phyloP scores from a whole-genome alignment of 2,113 vertebrate species.

The Anhinga rufa region DNA sequence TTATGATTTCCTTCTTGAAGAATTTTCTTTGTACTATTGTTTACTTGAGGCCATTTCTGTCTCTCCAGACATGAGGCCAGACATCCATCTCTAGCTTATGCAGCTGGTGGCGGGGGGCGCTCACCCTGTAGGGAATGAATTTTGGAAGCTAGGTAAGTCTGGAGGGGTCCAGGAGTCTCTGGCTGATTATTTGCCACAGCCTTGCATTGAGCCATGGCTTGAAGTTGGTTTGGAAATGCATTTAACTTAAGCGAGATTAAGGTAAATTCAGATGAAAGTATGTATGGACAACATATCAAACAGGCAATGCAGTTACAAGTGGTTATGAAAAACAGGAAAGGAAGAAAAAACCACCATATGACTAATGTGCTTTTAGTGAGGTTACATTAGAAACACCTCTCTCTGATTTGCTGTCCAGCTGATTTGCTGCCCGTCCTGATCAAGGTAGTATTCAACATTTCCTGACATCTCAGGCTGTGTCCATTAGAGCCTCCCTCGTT shows the following conservation, averaged over 20 bases:
- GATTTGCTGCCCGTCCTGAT: neutral
- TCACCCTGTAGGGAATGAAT: neutral
- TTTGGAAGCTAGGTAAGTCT: neutral
- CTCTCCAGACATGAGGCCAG: neutral
- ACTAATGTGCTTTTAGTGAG: neutral
- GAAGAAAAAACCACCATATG: neutral
- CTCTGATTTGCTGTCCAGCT: neutral
- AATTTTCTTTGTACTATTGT: neutral
- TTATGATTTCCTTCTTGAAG: too few species aligned
- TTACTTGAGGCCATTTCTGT: neutral
- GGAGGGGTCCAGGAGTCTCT: neutral
- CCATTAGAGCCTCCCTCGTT: neutral
- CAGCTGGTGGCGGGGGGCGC: accelerated
- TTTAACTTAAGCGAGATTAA: neutral
- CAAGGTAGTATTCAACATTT: neutral
- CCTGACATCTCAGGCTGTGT: neutral
- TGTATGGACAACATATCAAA: neutral
- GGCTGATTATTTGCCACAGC: neutral
- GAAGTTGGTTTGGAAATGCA: neutral
- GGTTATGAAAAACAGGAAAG: neutral
- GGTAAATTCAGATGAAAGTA: neutral
- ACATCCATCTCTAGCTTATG: neutral
- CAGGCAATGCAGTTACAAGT: neutral
- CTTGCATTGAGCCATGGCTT: neutral
- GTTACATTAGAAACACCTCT: neutral